Conservation (phyloP, 2,797 vertebrate species). For the Dryobates pubescens region DNA sequence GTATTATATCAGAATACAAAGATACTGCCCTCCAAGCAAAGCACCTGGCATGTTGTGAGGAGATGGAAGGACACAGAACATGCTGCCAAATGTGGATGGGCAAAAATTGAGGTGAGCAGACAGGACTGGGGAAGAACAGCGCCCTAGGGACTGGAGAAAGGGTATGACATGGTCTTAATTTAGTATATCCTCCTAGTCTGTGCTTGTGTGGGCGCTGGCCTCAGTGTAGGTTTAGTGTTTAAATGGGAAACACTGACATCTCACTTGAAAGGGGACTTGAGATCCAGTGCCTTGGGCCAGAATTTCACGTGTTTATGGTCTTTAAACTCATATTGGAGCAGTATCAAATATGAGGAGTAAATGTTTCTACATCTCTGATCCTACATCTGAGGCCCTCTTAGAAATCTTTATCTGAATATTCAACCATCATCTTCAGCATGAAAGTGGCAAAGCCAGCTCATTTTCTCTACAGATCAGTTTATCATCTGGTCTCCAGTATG, state of each 20-base stretch:
- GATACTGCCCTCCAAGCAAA: background rate
- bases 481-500: background rate
- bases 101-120: background rate
- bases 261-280: background rate
- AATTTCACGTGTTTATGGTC: background rate
- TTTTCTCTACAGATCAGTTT: background rate
- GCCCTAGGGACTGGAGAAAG: background rate
- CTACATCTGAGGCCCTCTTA: background rate
- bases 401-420: constrained; percentile 5
- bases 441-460: background rate
- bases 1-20: background rate
- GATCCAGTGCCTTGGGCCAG: background rate
- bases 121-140: background rate
- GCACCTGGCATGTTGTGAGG: background rate
- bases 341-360: background rate
- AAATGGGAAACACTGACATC: background rate
- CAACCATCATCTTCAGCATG: background rate
- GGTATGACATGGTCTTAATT: background rate
- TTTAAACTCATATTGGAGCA: background rate
- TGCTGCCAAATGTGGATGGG: background rate
- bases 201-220: background rate
- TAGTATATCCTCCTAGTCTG: background rate
- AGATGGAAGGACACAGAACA: background rate
- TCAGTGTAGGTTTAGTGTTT: background rate
- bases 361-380: constrained; percentile 1